Evolutionary conservation across 2,113 vertebrate genomes (phyloP), one percentile per base, ranked within the genome.

Genomic region (Psilopogon haemacephalus): DNA sequence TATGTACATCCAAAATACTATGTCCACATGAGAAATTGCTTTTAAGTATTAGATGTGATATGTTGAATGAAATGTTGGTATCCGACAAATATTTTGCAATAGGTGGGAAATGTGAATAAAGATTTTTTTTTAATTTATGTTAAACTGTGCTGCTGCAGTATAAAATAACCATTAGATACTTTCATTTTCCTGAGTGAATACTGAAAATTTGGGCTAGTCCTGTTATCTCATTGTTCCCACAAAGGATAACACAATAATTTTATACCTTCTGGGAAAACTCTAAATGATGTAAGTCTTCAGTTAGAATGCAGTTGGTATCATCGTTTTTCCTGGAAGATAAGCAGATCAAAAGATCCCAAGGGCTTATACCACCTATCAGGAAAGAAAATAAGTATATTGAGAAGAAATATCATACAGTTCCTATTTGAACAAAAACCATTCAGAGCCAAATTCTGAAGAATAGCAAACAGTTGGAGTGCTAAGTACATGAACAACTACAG

Each of bases 321-420:
- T 96, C 86, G 17, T 94, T 93, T 84, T 97, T 94, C 88, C 65
- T 91, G 33, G 98, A 96, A 84, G 97, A 97, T 37, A 99, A 97
- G 96, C 99, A 99, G 90, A 99, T 96, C 95, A 99, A 72, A 94
- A 99, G 94, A 95, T 98, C 98, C 99, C 98, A 99, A 70, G 97
- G 86, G 73, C 62, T 85, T 74, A 88, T 37, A 52, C n/a, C 80
- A 95, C 88, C 97, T 97, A 72, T 73, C 17, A 93, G 23, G 81
- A 97, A 90, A 81, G 55, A 91, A 87, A 27, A 96, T 20, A 63
- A 65, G 14, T 17, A 73, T 35, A 80, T 5, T 96, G 44, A 89
- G 40, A 96, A 63, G 67, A 82, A 71, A 46, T 55, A 56, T 28
- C 11, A 54, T 23, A 28, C 28, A 68, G 46, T 83, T 86, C 23